These are phyloP conservation scores for Felis catus DNA, from an alignment of 2,113 vertebrate species.

Conservation along the genomic window DNA sequence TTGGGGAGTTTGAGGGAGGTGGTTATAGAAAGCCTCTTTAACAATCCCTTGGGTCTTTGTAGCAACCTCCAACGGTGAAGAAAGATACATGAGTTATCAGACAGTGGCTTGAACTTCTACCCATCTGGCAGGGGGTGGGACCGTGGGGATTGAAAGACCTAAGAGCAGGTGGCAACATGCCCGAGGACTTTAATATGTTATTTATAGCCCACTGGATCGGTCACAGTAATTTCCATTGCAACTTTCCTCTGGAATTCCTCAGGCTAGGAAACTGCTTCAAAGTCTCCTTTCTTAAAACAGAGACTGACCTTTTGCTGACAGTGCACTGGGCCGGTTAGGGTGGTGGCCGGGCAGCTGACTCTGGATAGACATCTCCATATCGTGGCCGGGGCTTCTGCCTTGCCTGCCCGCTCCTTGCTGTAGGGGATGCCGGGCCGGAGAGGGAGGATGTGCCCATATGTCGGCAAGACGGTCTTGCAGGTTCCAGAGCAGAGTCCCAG, in stretches of 20 bases:
- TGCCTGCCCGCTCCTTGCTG: background rate
- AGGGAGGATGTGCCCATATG: background rate
- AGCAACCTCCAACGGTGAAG: background rate
- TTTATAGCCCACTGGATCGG: conserved; percentile 42
- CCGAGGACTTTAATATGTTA: conserved; percentile 1
- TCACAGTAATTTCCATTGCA: conserved; percentile 56
- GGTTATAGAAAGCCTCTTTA: background rate
- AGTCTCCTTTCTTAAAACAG: conserved; percentile 31
- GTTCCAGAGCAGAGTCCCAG: background rate
- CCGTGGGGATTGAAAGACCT: background rate
- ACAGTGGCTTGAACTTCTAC: background rate
- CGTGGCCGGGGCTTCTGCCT: background rate
- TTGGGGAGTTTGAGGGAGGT: background rate
- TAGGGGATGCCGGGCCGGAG: background rate
- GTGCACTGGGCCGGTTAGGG: background rate
- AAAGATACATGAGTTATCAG: background rate
- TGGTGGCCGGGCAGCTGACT: background rate
- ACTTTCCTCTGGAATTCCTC: conserved; percentile 60
- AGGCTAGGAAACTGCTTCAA: conserved; percentile 32
- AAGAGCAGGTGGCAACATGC: background rate
- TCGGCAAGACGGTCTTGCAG: background rate
- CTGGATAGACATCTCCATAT: background rate
- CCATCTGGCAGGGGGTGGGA: background rate
- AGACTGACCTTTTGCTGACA: conserved; percentile 18
- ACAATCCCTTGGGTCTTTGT: background rate